A percentile compares a stretch with the other conserved stretches of the same genome.
These are phyloP conservation scores for Aplysina aerophoba DNA, from an alignment of 37 sponge, comb jelly and placozoan genomes.

Conservation along the genomic window DNA sequence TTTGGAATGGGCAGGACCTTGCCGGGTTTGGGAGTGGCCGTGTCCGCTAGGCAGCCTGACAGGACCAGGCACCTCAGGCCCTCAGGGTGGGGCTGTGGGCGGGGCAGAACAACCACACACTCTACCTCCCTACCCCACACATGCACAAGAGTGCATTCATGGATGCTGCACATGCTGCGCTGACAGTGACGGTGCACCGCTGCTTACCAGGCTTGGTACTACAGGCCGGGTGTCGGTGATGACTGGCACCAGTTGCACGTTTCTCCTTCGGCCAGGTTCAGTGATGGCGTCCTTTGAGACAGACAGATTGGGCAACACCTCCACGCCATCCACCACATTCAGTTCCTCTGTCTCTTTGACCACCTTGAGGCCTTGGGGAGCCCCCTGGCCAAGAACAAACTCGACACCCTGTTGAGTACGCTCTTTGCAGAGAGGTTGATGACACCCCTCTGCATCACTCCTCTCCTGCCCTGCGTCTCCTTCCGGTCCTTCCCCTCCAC, in stretches of 20 bases:
- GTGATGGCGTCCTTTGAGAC: background rate
- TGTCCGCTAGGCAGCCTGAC: constrained; percentile 49
- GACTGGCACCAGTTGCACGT: constrained; percentile 1
- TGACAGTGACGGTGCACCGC: background rate
- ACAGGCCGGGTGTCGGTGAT: constrained; percentile 56
- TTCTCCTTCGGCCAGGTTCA: background rate
- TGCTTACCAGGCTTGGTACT: constrained; percentile 53
- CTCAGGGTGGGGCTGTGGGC: constrained; percentile 53
- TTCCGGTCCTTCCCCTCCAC: background rate
- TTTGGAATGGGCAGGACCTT: constrained; percentile 38
- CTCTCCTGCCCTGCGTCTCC: background rate
- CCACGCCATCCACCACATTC: background rate
- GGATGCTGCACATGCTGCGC: background rate
- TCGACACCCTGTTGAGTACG: too few relatives aligned
- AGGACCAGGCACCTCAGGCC: constrained; percentile 63
- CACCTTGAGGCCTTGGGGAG: background rate
- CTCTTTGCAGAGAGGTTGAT: too few relatives aligned
- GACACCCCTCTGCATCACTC: too few relatives aligned
- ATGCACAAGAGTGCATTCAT: background rate
- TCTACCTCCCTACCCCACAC: background rate
- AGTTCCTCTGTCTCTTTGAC: background rate
- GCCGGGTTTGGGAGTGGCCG: constrained; percentile 47
- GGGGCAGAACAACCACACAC: background rate
- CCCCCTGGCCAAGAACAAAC: too few relatives aligned
- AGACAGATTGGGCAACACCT: background rate